phyloP scores from a whole-genome alignment of 1,140 invertebrate genomes.

The Globodera ellingtonae region DNA sequence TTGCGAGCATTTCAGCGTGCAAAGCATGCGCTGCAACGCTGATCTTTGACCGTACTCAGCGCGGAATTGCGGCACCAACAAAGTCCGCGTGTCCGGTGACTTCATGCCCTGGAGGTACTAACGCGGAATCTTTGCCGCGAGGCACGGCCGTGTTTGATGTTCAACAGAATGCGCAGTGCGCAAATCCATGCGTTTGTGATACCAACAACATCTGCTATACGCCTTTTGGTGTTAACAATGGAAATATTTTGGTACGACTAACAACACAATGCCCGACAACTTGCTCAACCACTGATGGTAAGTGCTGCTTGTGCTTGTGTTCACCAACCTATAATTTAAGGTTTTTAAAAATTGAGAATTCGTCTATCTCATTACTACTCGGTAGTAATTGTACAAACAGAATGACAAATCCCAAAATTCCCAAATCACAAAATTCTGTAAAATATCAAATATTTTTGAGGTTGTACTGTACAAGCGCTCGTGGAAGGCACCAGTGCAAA shows the following conservation, averaged over 20 bases:
- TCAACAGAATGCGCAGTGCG: conserved; percentile 3
- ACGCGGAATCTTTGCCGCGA: background rate
- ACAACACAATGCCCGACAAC: background rate
- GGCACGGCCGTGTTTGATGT: background rate
- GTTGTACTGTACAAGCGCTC: background rate
- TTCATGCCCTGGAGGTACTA: background rate
- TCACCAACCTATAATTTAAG: background rate
- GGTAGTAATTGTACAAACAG: background rate
- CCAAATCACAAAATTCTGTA: background rate
- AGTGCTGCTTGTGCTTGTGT: background rate
- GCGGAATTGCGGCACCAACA: conserved; percentile 1
- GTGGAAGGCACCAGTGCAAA: background rate
- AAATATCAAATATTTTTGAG: background rate
- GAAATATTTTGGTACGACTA: background rate
- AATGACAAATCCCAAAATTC: background rate
- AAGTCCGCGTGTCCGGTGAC: background rate
- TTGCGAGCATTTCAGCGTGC: background rate
- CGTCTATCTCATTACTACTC: background rate
- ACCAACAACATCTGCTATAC: background rate
- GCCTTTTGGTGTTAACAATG: background rate
- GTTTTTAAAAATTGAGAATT: too few species aligned
- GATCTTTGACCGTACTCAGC: background rate
- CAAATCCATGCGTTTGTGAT: conserved; percentile 3
- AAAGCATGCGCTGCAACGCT: background rate
- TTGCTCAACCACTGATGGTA: background rate